Conservation (phyloP, 2,113 vertebrate species). For the Hippocampus zosterae region DNA sequence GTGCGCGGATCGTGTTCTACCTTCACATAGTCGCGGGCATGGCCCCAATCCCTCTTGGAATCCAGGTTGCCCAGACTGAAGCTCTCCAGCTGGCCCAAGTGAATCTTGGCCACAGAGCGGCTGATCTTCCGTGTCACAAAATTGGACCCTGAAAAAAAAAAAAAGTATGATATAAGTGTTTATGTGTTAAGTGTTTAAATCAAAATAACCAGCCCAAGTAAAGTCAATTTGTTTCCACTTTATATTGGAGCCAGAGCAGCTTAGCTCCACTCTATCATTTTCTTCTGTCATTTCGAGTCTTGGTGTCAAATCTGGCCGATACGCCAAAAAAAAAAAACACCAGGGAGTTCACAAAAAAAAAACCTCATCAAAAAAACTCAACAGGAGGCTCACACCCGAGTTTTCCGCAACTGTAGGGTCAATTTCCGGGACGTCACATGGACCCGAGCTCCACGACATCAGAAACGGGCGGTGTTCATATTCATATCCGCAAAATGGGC, state of each 20-base stretch:
- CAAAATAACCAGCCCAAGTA: slow-evolving; percentile 62
- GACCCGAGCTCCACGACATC: not conserved
- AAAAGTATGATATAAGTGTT: slow-evolving; percentile 28
- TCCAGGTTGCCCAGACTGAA: slow-evolving; percentile 98
- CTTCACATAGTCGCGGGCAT: slow-evolving; percentile 96
- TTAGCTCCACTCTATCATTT: slow-evolving; percentile 66
- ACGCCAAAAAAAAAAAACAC: slow-evolving; percentile 76
- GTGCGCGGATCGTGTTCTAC: too few relatives aligned
- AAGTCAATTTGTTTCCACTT: slow-evolving; percentile 70
- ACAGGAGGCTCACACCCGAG: slow-evolving; percentile 82
- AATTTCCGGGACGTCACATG: slow-evolving; percentile 66
- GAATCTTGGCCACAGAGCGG: slow-evolving; percentile 96
- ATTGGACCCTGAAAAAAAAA: slow-evolving; percentile 85
- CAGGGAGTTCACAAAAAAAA: slow-evolving; percentile 29
- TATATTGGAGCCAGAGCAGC: slow-evolving; percentile 53
- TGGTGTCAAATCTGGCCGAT: slow-evolving; percentile 70
- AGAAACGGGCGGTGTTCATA: not conserved
- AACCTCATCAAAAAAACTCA: slow-evolving; percentile 1
- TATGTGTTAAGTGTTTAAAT: too few relatives aligned
- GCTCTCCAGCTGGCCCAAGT: slow-evolving; percentile 87
- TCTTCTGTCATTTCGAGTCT: slow-evolving; percentile 74
- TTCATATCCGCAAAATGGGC: slow-evolving; percentile 37
- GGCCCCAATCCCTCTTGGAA: slow-evolving; percentile 97
- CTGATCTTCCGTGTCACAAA: slow-evolving; percentile 98
- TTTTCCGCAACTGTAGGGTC: slow-evolving; percentile 56